These are phyloP conservation scores for Anser cygnoides DNA, from an alignment of 2,113 vertebrate genomes.

Conservation along the genomic window DNA sequence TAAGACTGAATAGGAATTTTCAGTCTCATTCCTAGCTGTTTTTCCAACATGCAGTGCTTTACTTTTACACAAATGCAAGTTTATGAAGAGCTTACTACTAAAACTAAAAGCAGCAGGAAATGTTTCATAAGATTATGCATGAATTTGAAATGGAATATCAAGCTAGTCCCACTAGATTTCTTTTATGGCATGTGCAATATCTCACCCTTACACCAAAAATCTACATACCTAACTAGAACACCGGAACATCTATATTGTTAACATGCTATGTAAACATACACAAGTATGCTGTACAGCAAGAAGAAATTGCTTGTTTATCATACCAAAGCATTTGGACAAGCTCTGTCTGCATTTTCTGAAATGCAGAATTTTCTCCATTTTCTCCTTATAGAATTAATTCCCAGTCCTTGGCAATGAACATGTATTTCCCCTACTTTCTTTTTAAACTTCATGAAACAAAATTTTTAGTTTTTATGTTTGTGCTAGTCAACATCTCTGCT, in stretches of 20 bases:
- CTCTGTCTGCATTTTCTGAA: not conserved
- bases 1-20: not conserved
- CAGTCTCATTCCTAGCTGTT: not conserved
- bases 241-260: not conserved
- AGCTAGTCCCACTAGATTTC: not conserved
- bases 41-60: not conserved
- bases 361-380: not conserved
- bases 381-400: not conserved
- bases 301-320: not conserved
- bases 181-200: not conserved
- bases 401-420: not conserved
- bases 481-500: not conserved
- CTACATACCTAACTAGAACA: not conserved
- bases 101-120: not conserved
- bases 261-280: not conserved
- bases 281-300: not conserved
- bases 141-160: not conserved
- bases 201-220: not conserved
- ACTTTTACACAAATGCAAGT: not conserved
- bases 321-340: not conserved
- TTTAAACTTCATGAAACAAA: not conserved
- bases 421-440: not conserved
- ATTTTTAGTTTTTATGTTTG: not conserved
- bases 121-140: not conserved
- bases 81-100: slow-evolving; percentile 4